phyloP scores from a whole-genome alignment of 2,888 invertebrate species.

The Mantis religiosa region DNA sequence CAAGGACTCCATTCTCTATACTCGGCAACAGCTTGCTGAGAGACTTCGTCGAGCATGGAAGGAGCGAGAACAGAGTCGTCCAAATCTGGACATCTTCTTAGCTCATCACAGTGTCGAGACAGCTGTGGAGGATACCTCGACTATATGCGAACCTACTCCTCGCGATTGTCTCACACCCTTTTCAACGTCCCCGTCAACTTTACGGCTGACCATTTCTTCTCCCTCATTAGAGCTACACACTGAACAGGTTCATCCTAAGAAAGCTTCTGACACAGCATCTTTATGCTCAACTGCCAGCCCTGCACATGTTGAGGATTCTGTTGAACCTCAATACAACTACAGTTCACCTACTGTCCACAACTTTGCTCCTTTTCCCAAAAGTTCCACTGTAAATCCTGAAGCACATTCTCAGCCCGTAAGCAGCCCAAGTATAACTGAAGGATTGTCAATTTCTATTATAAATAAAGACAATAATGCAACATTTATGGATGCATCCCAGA shows the following conservation, averaged over 20 bases:
- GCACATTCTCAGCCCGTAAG: not conserved
- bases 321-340: not conserved
- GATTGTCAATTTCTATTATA: not conserved
- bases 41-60: conserved; percentile 49
- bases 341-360: not conserved
- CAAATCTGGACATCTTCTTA: conserved; percentile 48
- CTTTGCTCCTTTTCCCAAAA: not conserved
- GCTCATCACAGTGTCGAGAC: conserved; percentile 44
- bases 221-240: not conserved
- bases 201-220: not conserved
- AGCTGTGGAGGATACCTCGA: not conserved
- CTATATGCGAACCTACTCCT: not conserved
- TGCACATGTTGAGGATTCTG: not conserved
- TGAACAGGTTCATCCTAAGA: not conserved
- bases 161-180: not conserved
- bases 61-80: conserved; percentile 37
- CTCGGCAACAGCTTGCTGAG: conserved; percentile 50
- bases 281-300: not conserved
- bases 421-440: not conserved
- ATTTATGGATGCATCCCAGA: not conserved
- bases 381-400: not conserved
- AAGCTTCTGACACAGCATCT: not conserved
- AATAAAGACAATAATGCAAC: not conserved
- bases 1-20: conserved; percentile 24
- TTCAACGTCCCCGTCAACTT: not conserved